Conservation (phyloP, 1,140 invertebrate species). For the Cherax destructor region DNA sequence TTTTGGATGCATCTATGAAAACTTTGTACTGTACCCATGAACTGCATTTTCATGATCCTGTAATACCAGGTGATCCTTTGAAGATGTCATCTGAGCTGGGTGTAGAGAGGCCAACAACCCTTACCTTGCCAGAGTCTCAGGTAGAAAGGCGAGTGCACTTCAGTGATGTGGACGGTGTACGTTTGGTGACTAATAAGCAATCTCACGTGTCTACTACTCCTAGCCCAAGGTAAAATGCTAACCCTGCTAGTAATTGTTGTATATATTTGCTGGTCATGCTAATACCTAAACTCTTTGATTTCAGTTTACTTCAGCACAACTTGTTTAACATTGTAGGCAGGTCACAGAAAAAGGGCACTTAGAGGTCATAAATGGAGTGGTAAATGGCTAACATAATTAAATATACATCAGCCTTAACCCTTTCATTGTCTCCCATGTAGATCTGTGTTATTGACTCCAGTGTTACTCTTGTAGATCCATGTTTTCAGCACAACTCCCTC, state of each 20-base stretch:
- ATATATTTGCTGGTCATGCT: too few relatives aligned
- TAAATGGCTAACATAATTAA: too few relatives aligned
- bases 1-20: too few relatives aligned
- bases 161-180: slow-evolving; percentile 23
- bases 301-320: too few relatives aligned
- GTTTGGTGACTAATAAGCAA: not conserved
- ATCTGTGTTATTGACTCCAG: too few relatives aligned
- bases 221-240: slow-evolving; percentile 33
- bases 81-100: slow-evolving; percentile 63
- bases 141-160: slow-evolving; percentile 53
- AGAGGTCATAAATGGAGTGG: not conserved
- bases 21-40: not conserved
- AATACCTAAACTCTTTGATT: too few relatives aligned
- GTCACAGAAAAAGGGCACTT: not conserved
- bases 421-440: too few relatives aligned
- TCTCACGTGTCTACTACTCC: slow-evolving; percentile 13
- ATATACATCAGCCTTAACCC: too few relatives aligned
- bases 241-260: too few relatives aligned
- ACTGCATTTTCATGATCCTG: not conserved
- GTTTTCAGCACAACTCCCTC: too few relatives aligned
- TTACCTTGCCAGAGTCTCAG: slow-evolving; percentile 43
- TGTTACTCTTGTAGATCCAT: too few relatives aligned
- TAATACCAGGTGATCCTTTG: not conserved
- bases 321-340: not conserved
- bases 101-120: slow-evolving; percentile 58